These are phyloP conservation scores for Ernsta delagoae DNA, from an alignment of 2,888 invertebrate species.

Conservation along the genomic window DNA sequence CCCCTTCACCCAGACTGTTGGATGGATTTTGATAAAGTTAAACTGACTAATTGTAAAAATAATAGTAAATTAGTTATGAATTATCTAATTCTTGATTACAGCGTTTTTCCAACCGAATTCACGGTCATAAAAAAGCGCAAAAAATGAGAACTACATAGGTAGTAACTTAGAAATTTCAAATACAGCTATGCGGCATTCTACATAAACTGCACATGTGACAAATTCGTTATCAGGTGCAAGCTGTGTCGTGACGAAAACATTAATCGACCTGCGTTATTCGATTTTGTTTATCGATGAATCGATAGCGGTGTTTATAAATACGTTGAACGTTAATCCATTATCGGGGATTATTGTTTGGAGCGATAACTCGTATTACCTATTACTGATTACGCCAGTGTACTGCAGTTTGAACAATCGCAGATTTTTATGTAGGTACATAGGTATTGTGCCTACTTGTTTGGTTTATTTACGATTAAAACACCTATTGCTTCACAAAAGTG, in stretches of 20 bases:
- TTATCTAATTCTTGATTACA: no score
- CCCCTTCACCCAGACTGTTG: no score
- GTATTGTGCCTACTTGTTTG: not conserved
- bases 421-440: not conserved
- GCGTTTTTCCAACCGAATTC: no score
- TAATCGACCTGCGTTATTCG: slow-evolving; percentile 56
- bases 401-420: slow-evolving; percentile 1
- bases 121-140: no score
- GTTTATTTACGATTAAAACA: not conserved
- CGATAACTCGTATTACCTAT: slow-evolving; percentile 73
- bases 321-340: slow-evolving; percentile 76
- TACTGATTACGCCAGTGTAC: slow-evolving; percentile 49
- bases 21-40: no score
- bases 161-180: no score
- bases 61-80: no score
- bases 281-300: slow-evolving; percentile 55
- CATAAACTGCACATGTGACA: slow-evolving; percentile 22
- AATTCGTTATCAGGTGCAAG: slow-evolving; percentile 30
- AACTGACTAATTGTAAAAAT: no score
- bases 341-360: slow-evolving; percentile 77
- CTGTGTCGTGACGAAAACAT: slow-evolving; percentile 39
- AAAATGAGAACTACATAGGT: no score
- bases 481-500: no score
- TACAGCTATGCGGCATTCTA: slow-evolving; percentile 1
- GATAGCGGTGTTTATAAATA: slow-evolving; percentile 80